Evolutionary conservation across 2,797 vertebrate species (phyloP).

Genomic region (Liasis olivaceus): DNA sequence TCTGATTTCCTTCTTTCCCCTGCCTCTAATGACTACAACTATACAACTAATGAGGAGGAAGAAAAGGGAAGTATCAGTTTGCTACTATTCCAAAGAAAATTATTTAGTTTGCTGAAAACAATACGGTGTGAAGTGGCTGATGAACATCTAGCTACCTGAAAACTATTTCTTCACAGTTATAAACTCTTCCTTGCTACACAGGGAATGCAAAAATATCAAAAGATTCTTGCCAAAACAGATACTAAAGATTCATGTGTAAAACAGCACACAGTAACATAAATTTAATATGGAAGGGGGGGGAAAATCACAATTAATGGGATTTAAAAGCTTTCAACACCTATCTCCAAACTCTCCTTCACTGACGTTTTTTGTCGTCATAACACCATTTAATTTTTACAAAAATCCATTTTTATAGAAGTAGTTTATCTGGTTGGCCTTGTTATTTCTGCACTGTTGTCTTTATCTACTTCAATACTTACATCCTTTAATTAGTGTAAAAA

Average conservation of each 20-base stretch:
- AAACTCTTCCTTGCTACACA: neutral
- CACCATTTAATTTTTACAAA: conserved; percentile 5
- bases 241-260: conserved; percentile 37
- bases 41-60: neutral
- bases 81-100: neutral
- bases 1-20: neutral
- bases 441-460: conserved; percentile 25
- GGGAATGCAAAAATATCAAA: neutral
- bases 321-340: neutral
- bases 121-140: neutral
- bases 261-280: conserved; percentile 24
- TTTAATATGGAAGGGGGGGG: neutral
- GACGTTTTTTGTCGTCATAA: neutral
- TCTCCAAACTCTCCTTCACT: neutral
- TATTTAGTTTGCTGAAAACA: neutral
- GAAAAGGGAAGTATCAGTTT: neutral
- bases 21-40: neutral
- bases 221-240: conserved; percentile 5
- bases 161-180: neutral
- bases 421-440: neutral
- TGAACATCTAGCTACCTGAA: neutral
- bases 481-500: neutral
- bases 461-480: neutral
- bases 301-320: conserved; percentile 21
- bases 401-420: conserved; percentile 36